Conservation (phyloP, 2,888 invertebrate genomes). For the Mythimna impura region DNA sequence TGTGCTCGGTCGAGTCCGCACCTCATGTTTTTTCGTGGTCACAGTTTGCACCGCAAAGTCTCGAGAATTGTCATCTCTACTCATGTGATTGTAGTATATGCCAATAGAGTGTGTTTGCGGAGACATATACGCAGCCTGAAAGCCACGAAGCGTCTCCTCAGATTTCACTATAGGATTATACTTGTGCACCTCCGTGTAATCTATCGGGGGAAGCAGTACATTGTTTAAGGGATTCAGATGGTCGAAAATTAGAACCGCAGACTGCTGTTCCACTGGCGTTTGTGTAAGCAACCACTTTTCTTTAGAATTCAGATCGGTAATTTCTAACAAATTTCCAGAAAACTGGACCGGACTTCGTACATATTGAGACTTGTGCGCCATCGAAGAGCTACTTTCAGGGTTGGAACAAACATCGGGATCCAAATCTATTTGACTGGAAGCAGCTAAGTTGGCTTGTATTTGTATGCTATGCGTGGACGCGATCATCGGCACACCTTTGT, state of each 20-base stretch:
- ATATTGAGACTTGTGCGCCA: too few relatives aligned
- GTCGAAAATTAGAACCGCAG: constrained; percentile 83
- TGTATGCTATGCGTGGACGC: too few relatives aligned
- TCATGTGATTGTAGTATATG: background rate
- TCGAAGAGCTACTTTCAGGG: too few relatives aligned
- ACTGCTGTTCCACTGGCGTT: too few relatives aligned
- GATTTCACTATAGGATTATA: constrained; percentile 72
- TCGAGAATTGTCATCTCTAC: constrained; percentile 22
- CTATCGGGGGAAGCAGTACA: constrained; percentile 70
- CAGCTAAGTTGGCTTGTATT: too few relatives aligned
- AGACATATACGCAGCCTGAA: constrained; percentile 3
- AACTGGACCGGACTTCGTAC: too few relatives aligned
- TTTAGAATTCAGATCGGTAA: too few relatives aligned
- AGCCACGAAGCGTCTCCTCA: constrained; percentile 29
- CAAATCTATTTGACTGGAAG: too few relatives aligned
- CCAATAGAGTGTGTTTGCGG: constrained; percentile 4
- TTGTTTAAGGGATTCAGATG: constrained; percentile 83
- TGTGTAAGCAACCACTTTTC: too few relatives aligned
- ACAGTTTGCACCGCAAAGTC: constrained; percentile 47
- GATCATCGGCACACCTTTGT: too few relatives aligned
- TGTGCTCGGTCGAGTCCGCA: background rate
- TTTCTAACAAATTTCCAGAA: too few relatives aligned
- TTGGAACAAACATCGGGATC: too few relatives aligned
- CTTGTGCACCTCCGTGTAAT: constrained; percentile 69
- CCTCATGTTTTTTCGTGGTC: constrained; percentile 40